Conservation (phyloP, 2,888 invertebrate species). For the Thalpophila matura region DNA sequence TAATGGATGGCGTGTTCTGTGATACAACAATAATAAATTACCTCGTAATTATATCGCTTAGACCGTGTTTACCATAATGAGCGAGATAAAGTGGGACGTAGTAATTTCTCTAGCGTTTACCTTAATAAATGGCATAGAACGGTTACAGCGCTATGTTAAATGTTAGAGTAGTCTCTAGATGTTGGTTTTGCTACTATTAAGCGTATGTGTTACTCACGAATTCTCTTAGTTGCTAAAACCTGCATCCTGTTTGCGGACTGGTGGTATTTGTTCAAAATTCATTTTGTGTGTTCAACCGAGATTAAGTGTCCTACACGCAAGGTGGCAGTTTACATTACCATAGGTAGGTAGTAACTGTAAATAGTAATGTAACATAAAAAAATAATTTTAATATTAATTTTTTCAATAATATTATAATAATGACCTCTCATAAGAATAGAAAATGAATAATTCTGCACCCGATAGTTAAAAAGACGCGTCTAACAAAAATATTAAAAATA, state of each 20-base stretch:
- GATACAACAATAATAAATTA: constrained; percentile 85
- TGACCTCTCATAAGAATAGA: too few relatives aligned
- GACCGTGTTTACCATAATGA: constrained; percentile 86
- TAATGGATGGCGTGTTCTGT: constrained; percentile 84
- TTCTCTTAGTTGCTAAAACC: constrained; percentile 31
- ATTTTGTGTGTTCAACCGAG: neutral
- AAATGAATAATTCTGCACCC: too few relatives aligned
- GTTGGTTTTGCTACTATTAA: constrained; percentile 31
- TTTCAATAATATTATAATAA: too few relatives aligned
- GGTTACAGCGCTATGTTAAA: constrained; percentile 23
- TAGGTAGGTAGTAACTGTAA: too few relatives aligned
- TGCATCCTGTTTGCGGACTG: neutral
- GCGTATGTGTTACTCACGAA: constrained; percentile 37
- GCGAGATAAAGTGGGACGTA: constrained; percentile 78
- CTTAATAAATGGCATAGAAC: constrained; percentile 50
- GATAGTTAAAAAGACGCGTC: too few relatives aligned
- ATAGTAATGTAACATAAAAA: too few relatives aligned
- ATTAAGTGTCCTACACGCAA: too few relatives aligned
- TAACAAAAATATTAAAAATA: too few relatives aligned
- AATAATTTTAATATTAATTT: too few relatives aligned
- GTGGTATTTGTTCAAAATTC: constrained; percentile 2
- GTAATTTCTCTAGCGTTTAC: constrained; percentile 64
- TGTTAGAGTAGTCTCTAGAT: constrained; percentile 14
- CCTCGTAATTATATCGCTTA: constrained; percentile 83
- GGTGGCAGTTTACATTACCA: too few relatives aligned